Percentiles rank a stretch among this genome's conserved stretches.
Conservation (phyloP, 2,888 invertebrate species). For the Pollenia amentaria region DNA sequence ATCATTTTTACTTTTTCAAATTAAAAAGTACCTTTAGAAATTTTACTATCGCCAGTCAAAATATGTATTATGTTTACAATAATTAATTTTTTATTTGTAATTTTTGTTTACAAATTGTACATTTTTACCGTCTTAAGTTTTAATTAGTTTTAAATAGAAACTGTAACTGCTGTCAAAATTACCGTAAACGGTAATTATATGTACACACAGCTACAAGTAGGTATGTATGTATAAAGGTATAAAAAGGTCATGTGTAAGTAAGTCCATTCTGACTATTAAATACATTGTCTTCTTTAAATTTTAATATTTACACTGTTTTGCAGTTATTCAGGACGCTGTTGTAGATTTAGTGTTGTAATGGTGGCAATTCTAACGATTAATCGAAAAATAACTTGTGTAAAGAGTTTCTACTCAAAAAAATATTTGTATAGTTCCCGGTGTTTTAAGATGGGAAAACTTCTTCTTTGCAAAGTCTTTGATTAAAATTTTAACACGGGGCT, state of each 20-base stretch:
- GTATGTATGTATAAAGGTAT: neutral
- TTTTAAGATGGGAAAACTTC: too few species aligned
- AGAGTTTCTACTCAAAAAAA: neutral
- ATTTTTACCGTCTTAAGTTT: neutral
- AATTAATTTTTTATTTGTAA: conserved; percentile 2
- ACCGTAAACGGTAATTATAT: neutral
- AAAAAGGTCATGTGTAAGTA: neutral
- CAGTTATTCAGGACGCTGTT: neutral
- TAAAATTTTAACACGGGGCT: too few species aligned
- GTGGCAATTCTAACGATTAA: neutral
- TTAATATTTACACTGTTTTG: neutral
- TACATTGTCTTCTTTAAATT: conserved; percentile 10
- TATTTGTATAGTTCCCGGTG: neutral
- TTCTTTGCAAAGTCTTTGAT: too few species aligned
- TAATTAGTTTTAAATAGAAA: conserved; percentile 34
- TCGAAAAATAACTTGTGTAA: neutral
- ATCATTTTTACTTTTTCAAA: too few species aligned
- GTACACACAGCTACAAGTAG: neutral
- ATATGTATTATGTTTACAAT: too few species aligned
- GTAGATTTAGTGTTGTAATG: neutral
- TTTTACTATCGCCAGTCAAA: too few species aligned
- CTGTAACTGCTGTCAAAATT: neutral
- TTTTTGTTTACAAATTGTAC: neutral
- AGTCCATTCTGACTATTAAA: conserved; percentile 2
- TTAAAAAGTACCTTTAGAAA: too few species aligned